Base-by-base conservation (phyloP, 2,888 invertebrate genomes). In the Scaptomyza flava region DNA sequence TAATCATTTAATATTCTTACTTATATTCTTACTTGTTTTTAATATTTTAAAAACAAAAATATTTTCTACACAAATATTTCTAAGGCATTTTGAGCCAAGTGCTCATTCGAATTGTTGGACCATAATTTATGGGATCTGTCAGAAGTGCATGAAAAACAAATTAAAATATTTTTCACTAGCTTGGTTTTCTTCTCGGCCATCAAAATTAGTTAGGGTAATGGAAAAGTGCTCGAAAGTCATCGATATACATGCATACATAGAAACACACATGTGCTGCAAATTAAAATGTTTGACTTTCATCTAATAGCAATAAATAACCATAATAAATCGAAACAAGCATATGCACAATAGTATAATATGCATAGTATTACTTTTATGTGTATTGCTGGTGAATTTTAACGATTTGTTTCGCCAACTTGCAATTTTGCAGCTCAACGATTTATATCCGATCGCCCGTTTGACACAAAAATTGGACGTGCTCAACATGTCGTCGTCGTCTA, bases 391-490 rank as follows among this genome's bases (percentile, higher is more conserved):
- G 17, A 53, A 36, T 52, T 51, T 76, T 33, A 81, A 83, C 61
- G 71, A 69, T 76, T 74, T 76, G 68, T 69, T 73, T 69, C 63
- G 54, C 76, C 51, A 57, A 63, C 63, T 64, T 62, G 59, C 20
- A 54, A 30, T 52, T 68, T 81, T 81, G 43, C 76, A 92, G 92
- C 86, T 92, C 17, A 91, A 92, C 79, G 91, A 92, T 75, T 78
- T 91, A 60, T 90, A 91, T 79, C 91, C 92, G 48, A 90, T 91
- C 67, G 79, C 91, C 48, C 89, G 91, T 72, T 83, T 91, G 54
- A 86, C 90, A 58, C 90, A 91, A 52, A 91, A 91, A 81, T 89
- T 92, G 91, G 91, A 85, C 66, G 82, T 87, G 42, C 72, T 91
- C 17, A 90, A 89, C 70, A 89, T 91, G 70, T 82, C 91, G 20